Conservation (phyloP, 35 echinoderm and acorn worm species). For the Chiridota heheva region DNA sequence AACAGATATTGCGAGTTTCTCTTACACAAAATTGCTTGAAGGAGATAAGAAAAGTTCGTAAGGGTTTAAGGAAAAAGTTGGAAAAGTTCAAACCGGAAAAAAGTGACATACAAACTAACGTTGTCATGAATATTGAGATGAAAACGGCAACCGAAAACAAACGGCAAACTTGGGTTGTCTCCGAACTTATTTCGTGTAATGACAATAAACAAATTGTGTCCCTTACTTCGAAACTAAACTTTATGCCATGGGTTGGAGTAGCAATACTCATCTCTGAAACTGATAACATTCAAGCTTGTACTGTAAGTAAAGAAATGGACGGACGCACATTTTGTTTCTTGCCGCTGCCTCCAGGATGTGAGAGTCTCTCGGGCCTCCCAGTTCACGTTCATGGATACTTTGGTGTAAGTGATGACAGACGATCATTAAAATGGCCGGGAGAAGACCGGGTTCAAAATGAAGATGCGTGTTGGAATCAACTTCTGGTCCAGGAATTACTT, state of each 20-base stretch:
- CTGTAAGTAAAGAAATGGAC: neutral
- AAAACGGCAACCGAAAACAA: no score
- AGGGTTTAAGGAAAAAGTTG: neutral
- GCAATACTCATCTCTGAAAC: constrained; percentile 28
- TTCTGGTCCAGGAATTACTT: constrained; percentile 56
- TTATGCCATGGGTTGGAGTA: constrained; percentile 76
- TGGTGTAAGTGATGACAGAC: constrained; percentile 71
- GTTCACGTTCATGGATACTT: constrained; percentile 91
- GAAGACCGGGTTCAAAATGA: constrained; percentile 66
- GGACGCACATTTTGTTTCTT: constrained; percentile 90
- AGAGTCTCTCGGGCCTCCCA: constrained; percentile 61
- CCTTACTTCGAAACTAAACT: constrained; percentile 20
- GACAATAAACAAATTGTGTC: neutral
- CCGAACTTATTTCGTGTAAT: neutral
- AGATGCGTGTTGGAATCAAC: constrained; percentile 73
- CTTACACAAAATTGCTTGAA: neutral
- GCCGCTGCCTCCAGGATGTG: constrained; percentile 64
- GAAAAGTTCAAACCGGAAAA: neutral
- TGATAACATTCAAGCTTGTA: neutral
- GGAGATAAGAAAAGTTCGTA: neutral
- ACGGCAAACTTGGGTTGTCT: constrained; percentile 16
- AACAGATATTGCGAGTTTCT: neutral
- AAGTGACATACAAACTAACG: no score
- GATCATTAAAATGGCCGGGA: constrained; percentile 77
- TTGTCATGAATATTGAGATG: neutral